Base-by-base conservation (phyloP, 2,113 vertebrate species). In the Entelurus aequoreus region DNA sequence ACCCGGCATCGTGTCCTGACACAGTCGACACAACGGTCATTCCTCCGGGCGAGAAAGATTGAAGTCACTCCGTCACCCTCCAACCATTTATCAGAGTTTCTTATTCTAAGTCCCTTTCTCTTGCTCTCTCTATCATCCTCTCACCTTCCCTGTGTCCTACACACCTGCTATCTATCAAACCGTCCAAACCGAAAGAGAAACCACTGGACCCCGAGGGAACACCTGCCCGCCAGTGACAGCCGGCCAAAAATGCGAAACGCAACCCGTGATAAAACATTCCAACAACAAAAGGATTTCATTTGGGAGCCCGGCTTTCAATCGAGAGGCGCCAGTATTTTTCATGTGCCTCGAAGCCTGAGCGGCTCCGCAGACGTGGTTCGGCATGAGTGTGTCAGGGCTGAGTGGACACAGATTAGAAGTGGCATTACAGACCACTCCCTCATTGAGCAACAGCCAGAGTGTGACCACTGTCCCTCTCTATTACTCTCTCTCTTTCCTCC, bases 401-500 rank as follows among this genome's bases (percentile, higher is more conserved):
- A 83, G 68, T 88, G 84, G 86, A 86, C 84, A 87, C 79, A 81
- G 84, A 87, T 90, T 88, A 87, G 79, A 82, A 79, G 77, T 86
- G 81, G 79, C 82, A 67, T 81, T 82, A 62, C 70, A 75, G 79
- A 72, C 80, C 69, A 68, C 78, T 78, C 88, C 84, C 81, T 89
- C 81, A 85, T 79, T 87, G 82, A 87, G 79, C 84, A 87, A 84
- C 84, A 82, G 78, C 79, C 77, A 78, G 76, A 84, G 76, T 88
- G 81, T 84, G 88, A 87, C 87, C 78, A 81, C 77, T 82, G 75
- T 79, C 82, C 57, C 69, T 84, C 82, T 84, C 67, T 80, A 74
- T 85, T 75, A 77, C 83, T 69, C 61, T 78, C 71, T 65, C 65
- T 67, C 54, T 70, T 53, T 63, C 37, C 37, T 38, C 14, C 58